Evolutionary conservation across 2,113 vertebrate species (phyloP).

Genomic region (Coptodon bakossiorum): DNA sequence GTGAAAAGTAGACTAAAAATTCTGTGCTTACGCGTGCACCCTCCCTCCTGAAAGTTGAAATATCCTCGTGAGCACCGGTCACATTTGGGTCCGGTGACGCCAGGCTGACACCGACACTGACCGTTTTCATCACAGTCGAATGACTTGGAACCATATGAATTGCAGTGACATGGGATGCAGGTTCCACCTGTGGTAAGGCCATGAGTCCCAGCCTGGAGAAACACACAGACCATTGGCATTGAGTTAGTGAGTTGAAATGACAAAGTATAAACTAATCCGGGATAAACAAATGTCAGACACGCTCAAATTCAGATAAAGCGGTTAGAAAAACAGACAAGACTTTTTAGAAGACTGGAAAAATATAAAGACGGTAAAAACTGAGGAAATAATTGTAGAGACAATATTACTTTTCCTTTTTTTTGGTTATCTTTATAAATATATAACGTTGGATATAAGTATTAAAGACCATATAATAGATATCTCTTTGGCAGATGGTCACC

Average conservation of each 20-base stretch:
- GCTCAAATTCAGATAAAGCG: background rate
- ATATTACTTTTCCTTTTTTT: background rate
- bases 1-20: background rate
- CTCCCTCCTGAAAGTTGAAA: slow-evolving; percentile 95
- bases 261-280: background rate
- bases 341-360: background rate
- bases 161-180: slow-evolving; percentile 91
- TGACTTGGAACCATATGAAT: slow-evolving; percentile 96
- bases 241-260: background rate
- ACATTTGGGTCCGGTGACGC: slow-evolving; percentile 89
- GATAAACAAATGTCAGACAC: background rate
- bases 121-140: slow-evolving; percentile 88
- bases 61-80: slow-evolving; percentile 85
- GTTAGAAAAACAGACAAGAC: background rate
- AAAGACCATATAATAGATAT: background rate
- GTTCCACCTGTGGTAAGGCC: slow-evolving; percentile 74
- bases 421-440: background rate
- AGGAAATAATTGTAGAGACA: background rate
- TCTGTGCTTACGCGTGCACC: slow-evolving; percentile 82
- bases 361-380: background rate
- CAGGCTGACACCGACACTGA: slow-evolving; percentile 93
- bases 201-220: slow-evolving; percentile 78
- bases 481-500: background rate
- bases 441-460: background rate
- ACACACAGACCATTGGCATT: background rate